Conservation (phyloP, 2,797 vertebrate genomes). For the Enoplosus armatus region DNA sequence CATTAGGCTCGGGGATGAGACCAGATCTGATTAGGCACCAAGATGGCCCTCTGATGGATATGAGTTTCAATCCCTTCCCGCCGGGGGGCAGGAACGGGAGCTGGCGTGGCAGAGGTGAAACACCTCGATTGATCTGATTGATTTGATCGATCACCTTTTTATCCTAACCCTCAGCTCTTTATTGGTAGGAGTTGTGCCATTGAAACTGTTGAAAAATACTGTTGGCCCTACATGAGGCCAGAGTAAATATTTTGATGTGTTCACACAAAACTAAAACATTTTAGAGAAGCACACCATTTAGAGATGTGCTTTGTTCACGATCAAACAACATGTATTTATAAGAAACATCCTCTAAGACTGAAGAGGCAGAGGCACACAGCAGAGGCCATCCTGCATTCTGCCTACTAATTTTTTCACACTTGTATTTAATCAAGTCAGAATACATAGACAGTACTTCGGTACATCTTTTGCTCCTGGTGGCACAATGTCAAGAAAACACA, state of each 20-base stretch:
- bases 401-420: neutral
- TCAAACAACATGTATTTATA: neutral
- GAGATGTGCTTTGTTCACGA: neutral
- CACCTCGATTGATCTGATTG: slow-evolving; percentile 74
- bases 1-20: slow-evolving; percentile 82
- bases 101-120: slow-evolving; percentile 85
- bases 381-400: slow-evolving; percentile 5
- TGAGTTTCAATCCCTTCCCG: slow-evolving; percentile 85
- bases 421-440: neutral
- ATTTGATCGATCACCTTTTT: slow-evolving; percentile 61
- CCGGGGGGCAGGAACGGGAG: slow-evolving; percentile 81
- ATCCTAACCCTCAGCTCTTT: slow-evolving; percentile 40
- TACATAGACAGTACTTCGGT: neutral
- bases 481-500: neutral
- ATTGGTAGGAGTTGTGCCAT: slow-evolving; percentile 36
- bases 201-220: slow-evolving; percentile 28
- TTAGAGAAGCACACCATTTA: neutral
- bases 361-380: neutral
- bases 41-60: slow-evolving; percentile 86
- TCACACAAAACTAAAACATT: neutral
- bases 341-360: neutral
- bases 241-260: slow-evolving; percentile 10
- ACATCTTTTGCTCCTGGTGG: neutral
- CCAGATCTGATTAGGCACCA: slow-evolving; percentile 84
- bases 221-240: neutral